Evolutionary conservation across 2,888 invertebrate genomes (phyloP), one percentile per base, ranked within the genome.

Genomic region (Kryphioiulus occultus): DNA sequence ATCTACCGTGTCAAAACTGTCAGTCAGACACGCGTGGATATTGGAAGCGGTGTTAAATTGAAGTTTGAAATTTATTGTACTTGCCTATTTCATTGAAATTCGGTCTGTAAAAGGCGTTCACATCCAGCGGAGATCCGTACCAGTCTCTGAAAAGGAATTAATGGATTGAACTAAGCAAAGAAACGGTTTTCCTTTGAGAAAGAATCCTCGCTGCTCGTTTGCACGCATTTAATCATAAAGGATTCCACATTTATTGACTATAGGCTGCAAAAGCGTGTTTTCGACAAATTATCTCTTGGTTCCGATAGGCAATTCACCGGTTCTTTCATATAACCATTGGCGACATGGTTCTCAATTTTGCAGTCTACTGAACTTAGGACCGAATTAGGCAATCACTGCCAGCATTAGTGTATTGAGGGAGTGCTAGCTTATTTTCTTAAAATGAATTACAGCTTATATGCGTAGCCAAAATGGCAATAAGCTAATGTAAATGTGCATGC

Each of bases 101-200:
- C 78, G 98, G 95, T 90, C 96, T 97, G 92, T 98, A 99, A 92
- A 98, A 98, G 0, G 98, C 98, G 91, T 98, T 98, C 0, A 98
- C 98, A 12, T 97, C 95, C 0, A 97, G 97, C 0, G 98, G 97
- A 0, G 91, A 91, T 86, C 91, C 91, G 85, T 91, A 89, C 91
- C 91, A 91, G 88, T 91, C 91, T 88, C 91, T 91, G 89, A 19
- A 89, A 59, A 89, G 12, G 26, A 68, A 68, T 68, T 68, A 88
- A 59, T 19, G 35, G 32, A 19, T 26, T 9, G 1, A 86, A 26
- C 68, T 68, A 0, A 53, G 53, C 17, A 53, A 53, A n/a, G n/a
- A n/a, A 53, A 5, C 53, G 47, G 47, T 47, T 47, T 47, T 47
- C 47, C 47, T 17, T 47, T 47, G 3, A 12, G 15, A 15, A n/a